Base-by-base conservation (phyloP, 2,888 invertebrate species). In the Synergus umbraculus region DNA sequence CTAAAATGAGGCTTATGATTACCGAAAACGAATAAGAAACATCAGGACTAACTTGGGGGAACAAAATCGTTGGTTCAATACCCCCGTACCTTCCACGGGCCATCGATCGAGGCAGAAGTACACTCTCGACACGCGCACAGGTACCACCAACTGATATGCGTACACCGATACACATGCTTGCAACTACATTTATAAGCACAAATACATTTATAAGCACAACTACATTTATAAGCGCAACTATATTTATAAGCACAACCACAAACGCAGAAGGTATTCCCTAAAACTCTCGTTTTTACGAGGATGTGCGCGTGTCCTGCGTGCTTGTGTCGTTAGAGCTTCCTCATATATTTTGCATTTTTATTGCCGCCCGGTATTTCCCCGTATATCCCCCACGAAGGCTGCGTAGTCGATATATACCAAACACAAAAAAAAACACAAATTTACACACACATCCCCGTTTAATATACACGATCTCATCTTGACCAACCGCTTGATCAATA, bases 261-360 rank as follows among this genome's bases (percentile, higher is more conserved):
- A 49, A 69, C 46, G 18, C 9, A 29, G 54, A 73, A 67, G 65
- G 77, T 66, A 76, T 64, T 65, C 77, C 49, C 77, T 69, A 78
- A 73, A 65, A 60, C 46, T 76, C 78, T 64, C 77, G 76, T 80
- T 84, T 86, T 85, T 85, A 85, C 83, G 85, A 86, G 87, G 85
- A 87, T 84, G 83, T 63, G 78, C 79, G 80, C 79, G 79, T 79
- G 82, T 78, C 82, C 46, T 76, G 66, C 85, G 82, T 82, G 83
- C 83, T 87, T 87, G 86, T 84, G 85, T 83, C 84, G 87, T 85
- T 86, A 84, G 84, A 84, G 79, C 43, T 78, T 78, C 76, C 78
- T 86, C 85, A 86, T 88, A 88, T 87, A 89, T 89, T 90, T 89
- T 89, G 88, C 90, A 89, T 90, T 89, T 90, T 90, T 90, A 88